Evolutionary conservation across 2,888 invertebrate genomes (phyloP).

Genomic region (Ennomos fuscantarius): DNA sequence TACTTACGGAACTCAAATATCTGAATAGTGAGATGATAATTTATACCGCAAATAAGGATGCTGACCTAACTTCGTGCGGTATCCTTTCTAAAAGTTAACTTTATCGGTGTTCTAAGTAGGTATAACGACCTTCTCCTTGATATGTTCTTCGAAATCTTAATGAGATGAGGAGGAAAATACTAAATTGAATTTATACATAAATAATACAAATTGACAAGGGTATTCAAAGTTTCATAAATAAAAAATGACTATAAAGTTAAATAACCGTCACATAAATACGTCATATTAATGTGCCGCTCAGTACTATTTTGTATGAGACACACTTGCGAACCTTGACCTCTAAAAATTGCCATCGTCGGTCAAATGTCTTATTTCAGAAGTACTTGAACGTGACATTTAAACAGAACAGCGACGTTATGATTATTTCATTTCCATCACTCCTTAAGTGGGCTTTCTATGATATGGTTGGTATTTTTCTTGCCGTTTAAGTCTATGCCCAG

Average conservation of each 20-base stretch:
- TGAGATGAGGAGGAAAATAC: conserved; percentile 44
- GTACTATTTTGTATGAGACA: conserved; percentile 38
- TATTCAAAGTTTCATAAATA: conserved; percentile 11
- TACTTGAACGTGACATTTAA: conserved; percentile 8
- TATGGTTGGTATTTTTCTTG: conserved; percentile 44
- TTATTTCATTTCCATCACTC: conserved; percentile 33
- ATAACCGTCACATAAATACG: conserved; percentile 38
- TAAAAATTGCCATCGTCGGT: conserved; percentile 46
- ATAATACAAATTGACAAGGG: conserved; percentile 22
- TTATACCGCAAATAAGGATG: conserved; percentile 37
- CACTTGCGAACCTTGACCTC: conserved; percentile 56
- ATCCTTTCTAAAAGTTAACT: conserved; percentile 34
- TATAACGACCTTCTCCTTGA: conserved; percentile 46
- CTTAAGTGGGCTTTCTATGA: conserved; percentile 35
- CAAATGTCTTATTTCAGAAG: conserved; percentile 38
- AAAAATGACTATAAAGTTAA: conserved; percentile 29
- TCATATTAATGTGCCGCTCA: conserved; percentile 38
- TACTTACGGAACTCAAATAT: conserved; percentile 18
- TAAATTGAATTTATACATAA: conserved; percentile 23
- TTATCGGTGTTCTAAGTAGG: conserved; percentile 20
- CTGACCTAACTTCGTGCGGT: conserved; percentile 25
- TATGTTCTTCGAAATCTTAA: conserved; percentile 49
- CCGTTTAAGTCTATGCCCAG: conserved; percentile 53
- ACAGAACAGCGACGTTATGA: conserved; percentile 21
- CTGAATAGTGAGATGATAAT: conserved; percentile 15